These are phyloP conservation scores for Scaptomyza montana DNA, from an alignment of 1,140 invertebrate species.

Conservation along the genomic window DNA sequence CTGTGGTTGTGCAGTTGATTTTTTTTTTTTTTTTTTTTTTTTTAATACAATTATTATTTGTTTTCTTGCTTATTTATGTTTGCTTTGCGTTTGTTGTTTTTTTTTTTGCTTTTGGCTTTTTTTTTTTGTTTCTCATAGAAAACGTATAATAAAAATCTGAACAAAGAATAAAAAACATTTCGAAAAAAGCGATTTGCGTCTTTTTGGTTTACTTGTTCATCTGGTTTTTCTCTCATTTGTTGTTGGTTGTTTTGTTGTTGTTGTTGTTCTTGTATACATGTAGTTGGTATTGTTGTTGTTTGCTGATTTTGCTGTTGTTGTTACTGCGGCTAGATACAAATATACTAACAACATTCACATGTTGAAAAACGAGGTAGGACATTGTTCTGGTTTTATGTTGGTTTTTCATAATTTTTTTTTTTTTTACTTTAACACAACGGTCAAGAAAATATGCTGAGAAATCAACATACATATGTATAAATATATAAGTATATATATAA, in stretches of 20 bases:
- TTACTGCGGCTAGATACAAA: conserved; percentile 51
- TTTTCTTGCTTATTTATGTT: conserved; percentile 53
- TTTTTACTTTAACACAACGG: too few species aligned
- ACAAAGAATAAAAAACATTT: conserved; percentile 65
- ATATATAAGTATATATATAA: too few species aligned
- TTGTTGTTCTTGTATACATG: conserved; percentile 26
- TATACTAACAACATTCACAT: conserved; percentile 52
- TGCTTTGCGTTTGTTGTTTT: conserved; percentile 37
- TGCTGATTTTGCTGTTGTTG: conserved; percentile 13
- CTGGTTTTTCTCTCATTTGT: conserved; percentile 43
- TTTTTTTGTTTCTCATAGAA: conserved; percentile 69
- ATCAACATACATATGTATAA: too few species aligned
- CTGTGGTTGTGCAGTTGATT: conserved; percentile 66
- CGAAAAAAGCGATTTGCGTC: conserved; percentile 60
- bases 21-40: conserved; percentile 43
- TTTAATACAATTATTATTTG: conserved; percentile 48
- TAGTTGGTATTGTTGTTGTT: conserved; percentile 33
- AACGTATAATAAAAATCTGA: conserved; percentile 51
- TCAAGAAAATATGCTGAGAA: conserved; percentile 1
- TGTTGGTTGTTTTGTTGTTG: conserved; percentile 29
- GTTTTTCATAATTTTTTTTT: not conserved
- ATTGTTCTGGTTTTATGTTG: conserved; percentile 57
- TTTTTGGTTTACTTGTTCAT: conserved; percentile 22
- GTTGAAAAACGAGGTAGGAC: conserved; percentile 83
- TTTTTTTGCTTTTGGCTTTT: conserved; percentile 20